These are phyloP conservation scores for Microcebus griseorufus DNA, from an alignment of 2,113 vertebrate genomes.

Conservation along the genomic window DNA sequence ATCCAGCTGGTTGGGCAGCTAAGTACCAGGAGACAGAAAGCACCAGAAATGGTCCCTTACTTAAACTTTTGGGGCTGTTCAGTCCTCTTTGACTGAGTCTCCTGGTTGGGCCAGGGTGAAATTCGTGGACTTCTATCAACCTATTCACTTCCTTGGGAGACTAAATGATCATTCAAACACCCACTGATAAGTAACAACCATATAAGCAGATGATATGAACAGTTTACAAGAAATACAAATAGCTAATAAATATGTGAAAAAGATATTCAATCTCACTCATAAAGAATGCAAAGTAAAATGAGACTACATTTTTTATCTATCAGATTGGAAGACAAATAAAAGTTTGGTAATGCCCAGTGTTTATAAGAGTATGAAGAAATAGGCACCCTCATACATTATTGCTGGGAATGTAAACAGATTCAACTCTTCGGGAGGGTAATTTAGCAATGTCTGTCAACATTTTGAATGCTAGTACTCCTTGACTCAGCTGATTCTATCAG, in stretches of 20 bases:
- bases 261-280: not conserved
- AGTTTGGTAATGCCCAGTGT: not conserved
- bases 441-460: conserved; percentile 63
- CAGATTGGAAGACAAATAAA: not conserved
- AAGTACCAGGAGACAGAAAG: not conserved
- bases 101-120: not conserved
- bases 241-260: not conserved
- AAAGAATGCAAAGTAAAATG: not conserved
- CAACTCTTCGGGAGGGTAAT: not conserved
- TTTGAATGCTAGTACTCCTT: not conserved
- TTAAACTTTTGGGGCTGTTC: not conserved
- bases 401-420: conserved; percentile 53
- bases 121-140: not conserved
- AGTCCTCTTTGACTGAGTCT: not conserved
- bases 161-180: not conserved
- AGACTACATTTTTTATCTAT: not conserved
- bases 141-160: not conserved
- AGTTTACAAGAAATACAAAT: not conserved
- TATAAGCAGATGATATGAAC: not conserved
- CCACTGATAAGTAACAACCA: not conserved
- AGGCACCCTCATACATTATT: not conserved
- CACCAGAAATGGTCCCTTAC: not conserved
- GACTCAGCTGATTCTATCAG: conserved; percentile 15
- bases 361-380: conserved; percentile 32
- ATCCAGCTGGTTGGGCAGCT: not conserved